Evolutionary conservation across 2,797 vertebrate species (phyloP).

Genomic region (Euthynnus affinis): DNA sequence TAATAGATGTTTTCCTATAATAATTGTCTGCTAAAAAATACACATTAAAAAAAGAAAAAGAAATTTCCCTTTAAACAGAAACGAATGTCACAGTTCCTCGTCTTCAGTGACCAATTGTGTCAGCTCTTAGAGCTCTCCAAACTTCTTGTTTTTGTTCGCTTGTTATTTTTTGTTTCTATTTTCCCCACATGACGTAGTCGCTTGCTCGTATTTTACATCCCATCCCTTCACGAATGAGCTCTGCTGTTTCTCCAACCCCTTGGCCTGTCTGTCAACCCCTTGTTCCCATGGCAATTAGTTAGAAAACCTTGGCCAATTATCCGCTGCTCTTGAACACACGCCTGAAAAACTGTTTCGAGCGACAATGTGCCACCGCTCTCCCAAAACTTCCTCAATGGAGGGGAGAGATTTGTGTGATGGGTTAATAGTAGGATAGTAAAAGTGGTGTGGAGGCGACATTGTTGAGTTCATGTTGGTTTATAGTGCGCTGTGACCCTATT

Average conservation of each 20-base stretch:
- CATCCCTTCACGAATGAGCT: conserved; percentile 47
- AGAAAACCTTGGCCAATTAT: conserved; percentile 69
- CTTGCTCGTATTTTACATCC: conserved; percentile 51
- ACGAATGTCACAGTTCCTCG: conserved; percentile 44
- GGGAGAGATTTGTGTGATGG: conserved; percentile 78
- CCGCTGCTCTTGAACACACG: conserved; percentile 39
- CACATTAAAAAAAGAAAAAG: conserved; percentile 18
- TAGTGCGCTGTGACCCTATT: conserved; percentile 56
- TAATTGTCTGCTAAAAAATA: conserved; percentile 9
- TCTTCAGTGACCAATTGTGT: conserved; percentile 59
- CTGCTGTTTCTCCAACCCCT: conserved; percentile 59
- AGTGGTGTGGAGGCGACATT: conserved; percentile 54
- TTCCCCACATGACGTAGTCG: conserved; percentile 40
- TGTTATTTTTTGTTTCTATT: conserved; percentile 42
- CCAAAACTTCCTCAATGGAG: conserved; percentile 46
- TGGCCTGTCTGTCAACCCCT: conserved; percentile 70
- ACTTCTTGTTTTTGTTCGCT: conserved; percentile 51
- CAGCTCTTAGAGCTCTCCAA: conserved; percentile 29
- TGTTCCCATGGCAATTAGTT: conserved; percentile 73
- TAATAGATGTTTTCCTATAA: neutral
- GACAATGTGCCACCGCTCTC: conserved; percentile 40
- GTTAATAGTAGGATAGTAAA: conserved; percentile 73
- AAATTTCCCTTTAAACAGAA: conserved; percentile 26
- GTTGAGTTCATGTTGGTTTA: conserved; percentile 68
- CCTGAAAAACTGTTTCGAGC: conserved; percentile 50